phyloP scores from a whole-genome alignment of 2,797 vertebrate species.

The Saguinus oedipus region DNA sequence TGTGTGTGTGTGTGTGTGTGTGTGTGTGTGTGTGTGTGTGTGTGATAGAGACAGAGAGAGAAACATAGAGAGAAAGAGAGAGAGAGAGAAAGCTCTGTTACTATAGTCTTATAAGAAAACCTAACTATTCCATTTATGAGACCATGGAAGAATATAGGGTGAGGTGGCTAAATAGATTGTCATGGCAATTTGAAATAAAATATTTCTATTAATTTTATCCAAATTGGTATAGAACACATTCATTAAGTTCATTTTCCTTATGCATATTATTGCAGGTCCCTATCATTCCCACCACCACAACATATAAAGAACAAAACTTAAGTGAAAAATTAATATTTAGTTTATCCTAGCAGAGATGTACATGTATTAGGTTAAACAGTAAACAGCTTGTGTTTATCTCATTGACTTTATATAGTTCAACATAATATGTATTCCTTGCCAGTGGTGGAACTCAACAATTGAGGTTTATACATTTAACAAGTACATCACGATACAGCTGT shows the following conservation, averaged over 20 bases:
- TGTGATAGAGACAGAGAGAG: too few species aligned
- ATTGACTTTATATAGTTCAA: neutral
- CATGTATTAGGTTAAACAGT: neutral
- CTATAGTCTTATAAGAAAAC: neutral
- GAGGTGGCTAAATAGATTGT: neutral
- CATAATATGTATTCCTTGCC: neutral
- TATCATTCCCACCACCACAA: fast-evolving
- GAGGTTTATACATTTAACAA: neutral
- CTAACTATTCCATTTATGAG: neutral
- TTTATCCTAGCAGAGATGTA: neutral
- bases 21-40: neutral
- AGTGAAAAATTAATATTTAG: neutral
- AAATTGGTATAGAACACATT: neutral
- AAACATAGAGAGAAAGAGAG: fast-evolving
- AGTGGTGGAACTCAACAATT: neutral
- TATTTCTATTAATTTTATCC: neutral
- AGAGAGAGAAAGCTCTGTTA: neutral
- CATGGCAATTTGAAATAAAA: neutral
- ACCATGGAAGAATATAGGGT: neutral
- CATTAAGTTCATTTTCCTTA: neutral
- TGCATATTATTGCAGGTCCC: neutral
- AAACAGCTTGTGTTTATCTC: neutral
- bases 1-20: neutral
- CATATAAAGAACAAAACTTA: neutral
- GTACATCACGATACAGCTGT: neutral